Percentiles rank a stretch among this genome's conserved stretches.
These are phyloP conservation scores for Gila robusta DNA, from an alignment of 2,797 vertebrate genomes.

Conservation along the genomic window DNA sequence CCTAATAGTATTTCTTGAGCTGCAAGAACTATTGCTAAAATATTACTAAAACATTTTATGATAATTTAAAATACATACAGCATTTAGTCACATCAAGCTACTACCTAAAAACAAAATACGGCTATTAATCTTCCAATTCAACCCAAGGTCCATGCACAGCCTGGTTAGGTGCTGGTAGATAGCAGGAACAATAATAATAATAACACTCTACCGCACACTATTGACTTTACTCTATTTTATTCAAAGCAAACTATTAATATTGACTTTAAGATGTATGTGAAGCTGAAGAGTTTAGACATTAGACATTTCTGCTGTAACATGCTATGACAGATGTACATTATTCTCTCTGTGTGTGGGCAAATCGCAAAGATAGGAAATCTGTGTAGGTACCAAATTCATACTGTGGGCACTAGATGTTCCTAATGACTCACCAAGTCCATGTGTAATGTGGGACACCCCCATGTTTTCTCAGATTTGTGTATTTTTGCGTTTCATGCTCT, in stretches of 20 bases:
- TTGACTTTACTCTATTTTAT: no score
- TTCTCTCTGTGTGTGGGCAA: constrained; percentile 33
- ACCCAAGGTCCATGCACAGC: no score
- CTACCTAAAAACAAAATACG: not conserved
- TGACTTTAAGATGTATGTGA: not conserved
- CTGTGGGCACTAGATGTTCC: constrained; percentile 61
- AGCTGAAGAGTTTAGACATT: not conserved
- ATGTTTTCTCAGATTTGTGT: constrained; percentile 51
- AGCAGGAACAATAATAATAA: no score
- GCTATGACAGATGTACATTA: constrained; percentile 34
- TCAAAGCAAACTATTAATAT: no score
- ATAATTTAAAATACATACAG: not conserved
- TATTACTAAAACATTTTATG: not conserved
- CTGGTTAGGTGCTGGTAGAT: no score
- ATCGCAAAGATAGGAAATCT: constrained; percentile 42
- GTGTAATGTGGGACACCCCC: constrained; percentile 61
- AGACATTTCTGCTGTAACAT: constrained; percentile 4
- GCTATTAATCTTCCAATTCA: not conserved
- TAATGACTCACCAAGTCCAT: constrained; percentile 64
- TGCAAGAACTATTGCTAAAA: not conserved
- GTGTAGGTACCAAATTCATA: constrained; percentile 55
- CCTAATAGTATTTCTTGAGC: not conserved
- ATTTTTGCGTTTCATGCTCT: constrained; percentile 15
- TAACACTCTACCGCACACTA: no score
- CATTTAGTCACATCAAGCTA: constrained; percentile 1